phyloP scores from a whole-genome alignment of 2,888 invertebrate genomes.

The Eupithecia pulchellata region DNA sequence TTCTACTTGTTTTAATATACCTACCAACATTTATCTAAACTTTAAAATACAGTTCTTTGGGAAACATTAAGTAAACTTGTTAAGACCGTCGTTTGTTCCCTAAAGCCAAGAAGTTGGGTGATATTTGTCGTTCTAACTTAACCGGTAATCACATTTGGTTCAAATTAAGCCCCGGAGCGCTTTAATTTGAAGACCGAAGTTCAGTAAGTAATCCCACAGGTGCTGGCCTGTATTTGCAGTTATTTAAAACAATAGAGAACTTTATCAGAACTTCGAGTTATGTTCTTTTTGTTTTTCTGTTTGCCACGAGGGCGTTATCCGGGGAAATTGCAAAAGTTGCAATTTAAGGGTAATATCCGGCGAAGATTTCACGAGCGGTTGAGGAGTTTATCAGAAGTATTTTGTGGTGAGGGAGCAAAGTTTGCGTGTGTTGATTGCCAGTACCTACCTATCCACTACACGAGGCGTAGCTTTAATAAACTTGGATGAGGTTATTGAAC shows the following conservation, averaged over 20 bases:
- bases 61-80: constrained; percentile 31
- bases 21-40: background rate
- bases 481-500: constrained; percentile 50
- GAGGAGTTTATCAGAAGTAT: constrained; percentile 31
- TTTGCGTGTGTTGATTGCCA: constrained; percentile 51
- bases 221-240: constrained; percentile 64
- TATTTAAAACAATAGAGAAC: constrained; percentile 61
- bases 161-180: constrained; percentile 61
- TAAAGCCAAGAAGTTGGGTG: constrained; percentile 45
- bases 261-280: constrained; percentile 55
- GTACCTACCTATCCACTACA: constrained; percentile 36
- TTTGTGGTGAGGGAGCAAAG: constrained; percentile 39
- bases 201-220: constrained; percentile 63
- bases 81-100: constrained; percentile 59
- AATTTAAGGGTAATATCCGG: constrained; percentile 33
- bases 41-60: background rate
- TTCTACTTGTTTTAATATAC: background rate
- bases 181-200: constrained; percentile 60
- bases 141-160: constrained; percentile 64
- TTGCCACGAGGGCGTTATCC: constrained; percentile 40
- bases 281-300: constrained; percentile 47
- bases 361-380: constrained; percentile 30
- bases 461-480: constrained; percentile 56
- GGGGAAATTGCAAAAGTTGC: constrained; percentile 38
- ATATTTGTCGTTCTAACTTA: constrained; percentile 62